Evolutionary conservation across 1,140 invertebrate species (phyloP), one percentile per base, ranked within the genome.

Genomic region (Gonatopus flavifemur): DNA sequence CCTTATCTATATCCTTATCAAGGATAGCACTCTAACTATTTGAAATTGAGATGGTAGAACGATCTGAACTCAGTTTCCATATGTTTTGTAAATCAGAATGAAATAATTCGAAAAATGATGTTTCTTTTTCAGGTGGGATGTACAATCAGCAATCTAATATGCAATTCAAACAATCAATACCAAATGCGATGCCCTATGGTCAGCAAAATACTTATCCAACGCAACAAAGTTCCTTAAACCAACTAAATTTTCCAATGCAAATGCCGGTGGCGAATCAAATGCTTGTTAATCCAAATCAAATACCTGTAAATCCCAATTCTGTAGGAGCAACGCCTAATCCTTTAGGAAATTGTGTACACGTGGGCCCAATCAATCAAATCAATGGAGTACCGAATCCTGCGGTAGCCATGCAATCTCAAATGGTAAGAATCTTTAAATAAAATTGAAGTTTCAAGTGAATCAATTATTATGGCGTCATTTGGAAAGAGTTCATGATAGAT

Each of bases 361-460:
- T 59, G 51, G 46, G 64, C 13, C 47, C 62, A 13, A 60, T 71
- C 38, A 45, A 61, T 53, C 70, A 68, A 57, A 59, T 69, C 1
- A 76, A 74, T 56, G 60, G 69, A 42, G 48, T 69, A 24, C 47
- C 68, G n/a, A 76, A 67, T 50, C 10, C 63, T 28, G 40, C 59
- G 3, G 61, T 75, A 47, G 9, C 57, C 10, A 67, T 76, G 62
- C 72, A 69, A 52, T 62, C 66, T 52, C 69, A 70, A 64, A 67
- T 70, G 67, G 64, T 72, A 64, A n/a, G n/a, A n/a, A n/a, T n/a
- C n/a, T n/a, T n/a, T n/a, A n/a, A n/a, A n/a, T n/a, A n/a, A n/a
- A 40, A 38, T n/a, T n/a, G n/a, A n/a, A n/a, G n/a, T n/a, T n/a
- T n/a, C n/a, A n/a, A n/a, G n/a, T n/a, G n/a, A n/a, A n/a, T n/a